Evolutionary conservation across 2,797 vertebrate genomes (phyloP).

Genomic region (Tragelaphus eurycerus): DNA sequence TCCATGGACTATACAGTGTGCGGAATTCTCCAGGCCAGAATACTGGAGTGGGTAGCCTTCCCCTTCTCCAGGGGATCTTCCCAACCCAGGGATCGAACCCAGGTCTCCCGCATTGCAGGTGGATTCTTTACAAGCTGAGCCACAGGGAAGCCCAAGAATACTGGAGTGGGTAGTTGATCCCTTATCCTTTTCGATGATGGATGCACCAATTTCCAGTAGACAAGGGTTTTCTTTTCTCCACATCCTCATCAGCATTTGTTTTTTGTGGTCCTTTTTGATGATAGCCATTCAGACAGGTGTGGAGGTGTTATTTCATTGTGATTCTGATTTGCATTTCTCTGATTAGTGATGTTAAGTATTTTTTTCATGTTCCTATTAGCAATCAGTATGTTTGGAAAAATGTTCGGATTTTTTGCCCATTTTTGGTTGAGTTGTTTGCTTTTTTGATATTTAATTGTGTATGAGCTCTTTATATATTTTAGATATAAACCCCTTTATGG

Average conservation of each 20-base stretch:
- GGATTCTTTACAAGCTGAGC: not conserved
- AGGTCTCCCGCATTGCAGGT: not conserved
- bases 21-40: not conserved
- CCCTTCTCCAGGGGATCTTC: not conserved
- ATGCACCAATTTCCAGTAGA: not conserved
- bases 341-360: not conserved
- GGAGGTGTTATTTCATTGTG: not conserved
- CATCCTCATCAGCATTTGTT: not conserved
- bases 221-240: not conserved
- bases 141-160: not conserved
- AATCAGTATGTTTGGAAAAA: not conserved
- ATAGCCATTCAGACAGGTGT: not conserved
- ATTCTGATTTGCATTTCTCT: not conserved
- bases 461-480: not conserved
- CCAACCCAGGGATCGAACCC: not conserved
- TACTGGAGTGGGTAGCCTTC: not conserved
- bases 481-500: not conserved
- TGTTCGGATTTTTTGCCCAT: not conserved
- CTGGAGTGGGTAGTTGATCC: not conserved
- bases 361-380: not conserved
- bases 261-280: not conserved
- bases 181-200: not conserved
- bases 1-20: not conserved
- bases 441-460: not conserved
- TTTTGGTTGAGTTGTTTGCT: not conserved